These are phyloP conservation scores for Zaprionus obscuricornis DNA, from an alignment of 2,888 invertebrate genomes.

Conservation along the genomic window DNA sequence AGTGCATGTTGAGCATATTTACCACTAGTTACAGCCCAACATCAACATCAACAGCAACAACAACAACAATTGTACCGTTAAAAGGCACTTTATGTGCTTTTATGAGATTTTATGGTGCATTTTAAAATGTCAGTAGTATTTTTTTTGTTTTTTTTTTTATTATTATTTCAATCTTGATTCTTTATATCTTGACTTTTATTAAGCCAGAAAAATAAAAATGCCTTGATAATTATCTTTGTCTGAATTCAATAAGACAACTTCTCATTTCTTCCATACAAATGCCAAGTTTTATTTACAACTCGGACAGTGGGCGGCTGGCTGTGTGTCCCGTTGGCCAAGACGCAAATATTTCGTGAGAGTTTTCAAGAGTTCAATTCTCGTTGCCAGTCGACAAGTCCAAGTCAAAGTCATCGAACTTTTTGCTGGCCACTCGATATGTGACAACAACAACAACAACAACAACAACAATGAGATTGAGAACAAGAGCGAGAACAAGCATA, in stretches of 20 bases:
- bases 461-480: slow-evolving; percentile 6
- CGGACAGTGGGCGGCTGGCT: slow-evolving; percentile 10
- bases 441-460: slow-evolving; percentile 30
- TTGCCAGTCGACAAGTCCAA: slow-evolving; percentile 21
- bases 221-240: slow-evolving; percentile 59
- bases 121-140: slow-evolving; percentile 56
- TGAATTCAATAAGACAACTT: slow-evolving; percentile 67
- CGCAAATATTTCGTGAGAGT: slow-evolving; percentile 37
- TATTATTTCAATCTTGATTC: no score
- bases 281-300: slow-evolving; percentile 61
- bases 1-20: slow-evolving; percentile 74
- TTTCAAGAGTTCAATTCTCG: slow-evolving; percentile 16
- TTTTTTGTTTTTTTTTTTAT: slow-evolving; percentile 29
- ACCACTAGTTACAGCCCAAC: slow-evolving; percentile 59
- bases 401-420: slow-evolving; percentile 47
- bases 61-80: slow-evolving; percentile 42
- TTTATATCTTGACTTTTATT: no score
- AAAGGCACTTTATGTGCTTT: slow-evolving; percentile 64
- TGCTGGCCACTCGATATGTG: slow-evolving; percentile 51
- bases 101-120: slow-evolving; percentile 68
- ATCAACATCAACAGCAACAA: slow-evolving; percentile 20
- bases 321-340: slow-evolving; percentile 38
- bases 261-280: slow-evolving; percentile 40
- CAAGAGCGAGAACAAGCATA: neutral
- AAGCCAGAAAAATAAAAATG: slow-evolving; percentile 22